Evolutionary conservation across 2,888 invertebrate genomes (phyloP).

Genomic region (Brachyopa scutellaris): DNA sequence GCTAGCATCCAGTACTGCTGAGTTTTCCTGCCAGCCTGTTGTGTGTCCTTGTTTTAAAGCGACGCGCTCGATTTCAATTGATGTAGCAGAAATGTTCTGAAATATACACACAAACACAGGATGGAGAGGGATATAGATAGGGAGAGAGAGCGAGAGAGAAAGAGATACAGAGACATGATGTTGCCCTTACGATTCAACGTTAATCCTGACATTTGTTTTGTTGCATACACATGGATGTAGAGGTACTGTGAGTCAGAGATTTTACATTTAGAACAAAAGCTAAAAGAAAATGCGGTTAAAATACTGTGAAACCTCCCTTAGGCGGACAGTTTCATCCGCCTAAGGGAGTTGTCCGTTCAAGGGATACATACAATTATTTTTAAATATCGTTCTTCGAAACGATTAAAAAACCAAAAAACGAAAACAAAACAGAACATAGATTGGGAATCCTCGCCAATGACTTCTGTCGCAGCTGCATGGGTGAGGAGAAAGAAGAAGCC

Average conservation of each 20-base stretch:
- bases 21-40: constrained; percentile 70
- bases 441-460: no score
- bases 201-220: constrained; percentile 71
- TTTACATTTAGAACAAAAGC: neutral
- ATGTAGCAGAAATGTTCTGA: constrained; percentile 46
- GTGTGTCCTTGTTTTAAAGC: constrained; percentile 67
- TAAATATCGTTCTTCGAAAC: no score
- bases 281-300: neutral
- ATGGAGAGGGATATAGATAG: no score
- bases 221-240: constrained; percentile 59
- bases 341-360: no score
- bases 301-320: no score
- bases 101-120: constrained; percentile 15
- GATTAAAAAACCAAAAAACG: no score
- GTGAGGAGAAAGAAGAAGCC: no score
- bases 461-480: no score
- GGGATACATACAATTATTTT: no score
- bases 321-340: no score
- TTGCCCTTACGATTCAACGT: constrained; percentile 65
- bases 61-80: constrained; percentile 62
- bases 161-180: constrained; percentile 37
- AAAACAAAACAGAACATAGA: no score
- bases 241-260: constrained; percentile 35
- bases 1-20: constrained; percentile 55
- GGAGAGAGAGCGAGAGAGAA: no score